Evolutionary conservation across 2,797 vertebrate genomes (phyloP), one percentile per base, ranked within the genome.

Genomic region (Lacerta agilis): DNA sequence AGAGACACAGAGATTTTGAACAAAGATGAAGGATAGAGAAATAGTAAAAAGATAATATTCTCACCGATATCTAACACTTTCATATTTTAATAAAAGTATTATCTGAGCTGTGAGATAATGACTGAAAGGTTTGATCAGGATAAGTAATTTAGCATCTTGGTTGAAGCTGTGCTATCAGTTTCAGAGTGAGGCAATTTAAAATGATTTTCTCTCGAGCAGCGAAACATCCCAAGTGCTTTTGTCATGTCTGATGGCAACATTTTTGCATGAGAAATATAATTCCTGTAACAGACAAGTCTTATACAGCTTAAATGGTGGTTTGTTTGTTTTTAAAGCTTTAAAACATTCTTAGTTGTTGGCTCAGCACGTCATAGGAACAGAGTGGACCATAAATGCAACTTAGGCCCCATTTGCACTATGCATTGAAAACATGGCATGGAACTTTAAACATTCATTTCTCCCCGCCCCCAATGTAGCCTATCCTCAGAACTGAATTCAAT

Each of bases 71-170:
- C 81, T 83, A 81, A 90, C 88, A 94, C 79, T 90, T 92, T 87
- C 73, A 88, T 93, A 90, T 80, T 79, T 89, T 72, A 17, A 29
- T 61, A 69, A 90, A 93, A 92, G 86, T 0, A 91, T 95, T 94
- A 94, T 94, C 76, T 91, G 15, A 15, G 89, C 94, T 93, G 91
- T 85, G 86, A 94, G 85, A 96, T 95, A 95, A 95, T 72, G 87
- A 7, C 36, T 92, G 79, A 90, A 87, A 92, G 20, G 89, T 27
- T 49, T 91, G 94, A 92, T 91, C 66, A 82, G 85, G 89, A 92
- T 87, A 91, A 91, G 76, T 84, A 94, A 90, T 95, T 95, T 94
- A 89, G 92, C 91, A 93, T 90, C 94, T 90, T 9, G 87, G 82
- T 83, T 89, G 36, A 36, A 90, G 13, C 86, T 94, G 90, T 45